These are phyloP conservation scores for Clostera curtula DNA, from an alignment of 2,888 invertebrate species.

Conservation along the genomic window DNA sequence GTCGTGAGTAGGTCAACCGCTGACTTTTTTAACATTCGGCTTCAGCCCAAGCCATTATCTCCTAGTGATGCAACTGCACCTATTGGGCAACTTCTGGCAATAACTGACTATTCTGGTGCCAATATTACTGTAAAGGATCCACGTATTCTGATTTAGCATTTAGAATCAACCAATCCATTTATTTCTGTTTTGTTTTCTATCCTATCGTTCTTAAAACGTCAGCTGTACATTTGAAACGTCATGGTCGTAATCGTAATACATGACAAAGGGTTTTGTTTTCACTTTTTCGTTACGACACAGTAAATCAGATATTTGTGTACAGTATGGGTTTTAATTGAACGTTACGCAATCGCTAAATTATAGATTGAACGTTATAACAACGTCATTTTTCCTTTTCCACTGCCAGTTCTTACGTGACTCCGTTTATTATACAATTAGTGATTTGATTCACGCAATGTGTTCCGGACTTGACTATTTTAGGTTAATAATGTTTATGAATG, in stretches of 20 bases:
- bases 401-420: slow-evolving; percentile 38
- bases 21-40: slow-evolving; percentile 25
- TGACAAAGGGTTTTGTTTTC: slow-evolving; percentile 12
- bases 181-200: too few relatives aligned
- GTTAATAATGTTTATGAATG: slow-evolving; percentile 23
- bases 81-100: slow-evolving; percentile 50
- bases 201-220: too few relatives aligned
- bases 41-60: slow-evolving; percentile 29
- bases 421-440: slow-evolving; percentile 41
- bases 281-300: slow-evolving; percentile 6
- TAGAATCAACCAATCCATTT: too few relatives aligned
- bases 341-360: slow-evolving; percentile 14
- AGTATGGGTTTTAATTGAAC: slow-evolving; percentile 19
- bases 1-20: slow-evolving; percentile 38
- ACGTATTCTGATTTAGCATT: too few relatives aligned
- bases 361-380: slow-evolving; percentile 11
- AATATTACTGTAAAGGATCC: slow-evolving; percentile 22
- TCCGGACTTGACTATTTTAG: slow-evolving; percentile 42
- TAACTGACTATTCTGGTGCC: slow-evolving; percentile 40
- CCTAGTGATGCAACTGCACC: slow-evolving; percentile 47
- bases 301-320: slow-evolving; percentile 3
- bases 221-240: neutral
- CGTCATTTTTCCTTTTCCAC: slow-evolving; percentile 10
- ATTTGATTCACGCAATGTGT: slow-evolving; percentile 43
- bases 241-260: slow-evolving; percentile 7